Base-by-base conservation (phyloP, 2,797 vertebrate species). In the Gallirallus australis region DNA sequence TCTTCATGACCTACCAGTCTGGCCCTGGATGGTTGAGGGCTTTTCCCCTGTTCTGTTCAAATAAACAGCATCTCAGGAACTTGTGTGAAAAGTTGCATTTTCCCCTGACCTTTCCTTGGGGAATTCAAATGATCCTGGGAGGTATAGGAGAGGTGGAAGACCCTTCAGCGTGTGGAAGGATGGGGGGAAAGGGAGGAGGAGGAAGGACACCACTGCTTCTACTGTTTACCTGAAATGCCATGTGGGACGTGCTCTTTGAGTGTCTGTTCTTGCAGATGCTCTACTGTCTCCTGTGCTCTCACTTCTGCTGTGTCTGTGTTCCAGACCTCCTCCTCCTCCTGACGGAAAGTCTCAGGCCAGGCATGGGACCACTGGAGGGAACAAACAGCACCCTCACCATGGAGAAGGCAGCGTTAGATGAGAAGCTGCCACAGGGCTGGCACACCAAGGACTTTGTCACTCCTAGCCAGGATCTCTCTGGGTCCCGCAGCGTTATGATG, bases 301-400 rank as follows among this genome's bases (percentile, higher is more conserved):
- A 69, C 53, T 86, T 89, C 35, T 94, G 13, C 37, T 54, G 3
- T 89, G 14, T 79, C 80, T 96, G 24, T 93, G 45, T 97, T 95
- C n/a, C 88, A 97, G 94, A 86, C 9, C 25, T 82, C 40, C 81
- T 53, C 50, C 73, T 73, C 30, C 82, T 77, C 76, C 35, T 63
- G 93, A 90, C 27, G 20, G 82, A 65, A 87, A 76, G 54, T 77
- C 31, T 69, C 40, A 42, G 52, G 37, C 37, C 79, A 84, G 97
- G 63, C 82, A 99, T 99, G 99, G 98, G 98, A 71, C 98, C 97
- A 8, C 95, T 98, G 84, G 98, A 98, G 72, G 94, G 89, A 86
- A 95, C 94, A 95, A 99, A 99, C 96, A 93, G 79, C 97, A 98
- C 98, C 88, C 98, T 98, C 89, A 72, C 80, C 65, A 54, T 97